Conservation (phyloP, 35 echinoderm and acorn worm genomes). For the Ptychodera flava region DNA sequence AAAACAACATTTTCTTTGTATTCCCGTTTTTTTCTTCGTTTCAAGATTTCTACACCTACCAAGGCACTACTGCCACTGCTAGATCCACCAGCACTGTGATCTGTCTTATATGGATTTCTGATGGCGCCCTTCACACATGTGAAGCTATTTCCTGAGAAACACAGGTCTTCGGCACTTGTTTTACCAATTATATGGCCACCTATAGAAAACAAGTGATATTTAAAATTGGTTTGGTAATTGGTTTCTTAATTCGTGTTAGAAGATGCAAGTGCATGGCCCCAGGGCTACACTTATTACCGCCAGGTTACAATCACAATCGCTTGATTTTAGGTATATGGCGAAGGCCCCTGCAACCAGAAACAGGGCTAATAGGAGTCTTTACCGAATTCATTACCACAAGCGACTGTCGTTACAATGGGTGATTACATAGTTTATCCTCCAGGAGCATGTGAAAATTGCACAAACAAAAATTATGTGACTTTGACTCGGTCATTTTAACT, state of each 20-base stretch:
- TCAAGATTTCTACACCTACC: too few relatives aligned
- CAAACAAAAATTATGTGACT: background rate
- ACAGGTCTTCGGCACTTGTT: constrained; percentile 23
- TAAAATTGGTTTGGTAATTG: too few relatives aligned
- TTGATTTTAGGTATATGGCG: too few relatives aligned
- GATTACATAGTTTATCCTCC: background rate
- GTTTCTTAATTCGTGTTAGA: too few relatives aligned
- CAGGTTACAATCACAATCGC: too few relatives aligned
- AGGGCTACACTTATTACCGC: too few relatives aligned
- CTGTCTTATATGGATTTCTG: constrained; percentile 14
- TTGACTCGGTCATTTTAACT: background rate
- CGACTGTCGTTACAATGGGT: background rate
- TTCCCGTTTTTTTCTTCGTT: too few relatives aligned
- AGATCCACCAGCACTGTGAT: constrained; percentile 21
- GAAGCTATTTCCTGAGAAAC: constrained; percentile 29
- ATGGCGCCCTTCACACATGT: constrained; percentile 21
- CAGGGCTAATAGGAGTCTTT: background rate
- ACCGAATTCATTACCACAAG: background rate
- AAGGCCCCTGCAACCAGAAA: too few relatives aligned
- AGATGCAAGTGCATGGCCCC: too few relatives aligned
- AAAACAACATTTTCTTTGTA: too few relatives aligned
- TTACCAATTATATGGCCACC: constrained; percentile 37
- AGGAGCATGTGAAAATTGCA: background rate
- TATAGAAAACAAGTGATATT: too few relatives aligned
- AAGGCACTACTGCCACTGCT: constrained; percentile 32